Evolutionary conservation across 2,797 vertebrate genomes (phyloP).

Genomic region (Bovichtus variegatus): DNA sequence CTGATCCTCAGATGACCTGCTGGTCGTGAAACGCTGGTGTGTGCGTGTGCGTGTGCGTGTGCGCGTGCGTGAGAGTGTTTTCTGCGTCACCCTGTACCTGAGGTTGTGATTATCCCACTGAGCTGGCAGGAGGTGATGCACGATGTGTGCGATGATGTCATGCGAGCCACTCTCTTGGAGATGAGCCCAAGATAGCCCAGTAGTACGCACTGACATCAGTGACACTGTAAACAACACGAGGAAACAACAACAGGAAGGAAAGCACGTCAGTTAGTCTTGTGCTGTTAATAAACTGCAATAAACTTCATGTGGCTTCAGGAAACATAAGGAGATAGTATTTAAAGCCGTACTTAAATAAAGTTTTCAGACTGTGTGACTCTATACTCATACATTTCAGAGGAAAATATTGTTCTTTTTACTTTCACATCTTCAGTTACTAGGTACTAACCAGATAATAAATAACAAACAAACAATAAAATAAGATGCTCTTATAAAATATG

Average conservation of each 20-base stretch:
- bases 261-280: conserved; percentile 18
- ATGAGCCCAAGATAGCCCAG: conserved; percentile 56
- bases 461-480: background rate
- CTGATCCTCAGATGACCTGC: conserved; percentile 42
- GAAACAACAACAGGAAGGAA: conserved; percentile 44
- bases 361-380: background rate
- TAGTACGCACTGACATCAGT: conserved; percentile 41
- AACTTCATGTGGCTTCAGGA: background rate
- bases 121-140: conserved; percentile 53
- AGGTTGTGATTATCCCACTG: conserved; percentile 39
- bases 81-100: conserved; percentile 46
- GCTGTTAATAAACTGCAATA: background rate
- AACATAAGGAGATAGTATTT: background rate
- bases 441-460: background rate
- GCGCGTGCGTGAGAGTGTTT: conserved; percentile 15
- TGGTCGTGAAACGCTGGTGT: background rate
- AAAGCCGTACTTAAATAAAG: background rate
- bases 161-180: conserved; percentile 36
- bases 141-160: conserved; percentile 68
- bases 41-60: conserved; percentile 21
- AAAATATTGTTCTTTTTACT: background rate
- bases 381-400: background rate
- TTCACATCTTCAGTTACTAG: background rate
- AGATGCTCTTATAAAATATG: background rate
- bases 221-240: conserved; percentile 63